A percentile compares a stretch with the other conserved stretches of the same genome.
These are phyloP conservation scores for Frankliniella fusca DNA, from an alignment of 2,888 invertebrate genomes.

Conservation along the genomic window DNA sequence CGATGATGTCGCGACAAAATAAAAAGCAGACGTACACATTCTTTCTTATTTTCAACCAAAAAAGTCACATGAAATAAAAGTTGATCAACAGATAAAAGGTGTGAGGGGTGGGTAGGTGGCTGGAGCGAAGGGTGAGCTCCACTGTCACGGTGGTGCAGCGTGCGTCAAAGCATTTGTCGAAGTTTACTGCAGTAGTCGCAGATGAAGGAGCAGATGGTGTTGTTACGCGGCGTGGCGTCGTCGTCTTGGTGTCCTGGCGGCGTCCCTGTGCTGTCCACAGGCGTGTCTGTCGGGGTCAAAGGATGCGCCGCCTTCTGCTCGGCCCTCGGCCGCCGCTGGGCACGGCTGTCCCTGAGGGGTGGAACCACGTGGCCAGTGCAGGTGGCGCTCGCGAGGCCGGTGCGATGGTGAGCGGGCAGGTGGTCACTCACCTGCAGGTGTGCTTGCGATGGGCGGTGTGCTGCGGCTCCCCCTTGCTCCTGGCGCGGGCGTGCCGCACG, in stretches of 20 bases:
- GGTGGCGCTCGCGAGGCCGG: not conserved
- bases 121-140: not conserved
- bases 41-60: not conserved
- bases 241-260: not conserved
- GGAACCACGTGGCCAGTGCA: not conserved
- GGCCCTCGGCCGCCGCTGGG: not conserved
- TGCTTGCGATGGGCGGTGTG: not conserved
- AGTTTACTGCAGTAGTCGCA: slow-evolving; percentile 5
- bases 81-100: too few relatives aligned
- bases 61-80: not conserved
- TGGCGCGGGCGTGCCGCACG: not conserved
- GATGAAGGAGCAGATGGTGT: slow-evolving; percentile 17
- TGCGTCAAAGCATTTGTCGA: not conserved
- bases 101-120: not conserved
- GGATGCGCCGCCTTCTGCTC: not conserved
- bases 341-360: not conserved
- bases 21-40: not conserved
- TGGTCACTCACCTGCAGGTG: not conserved
- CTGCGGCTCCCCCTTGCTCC: not conserved
- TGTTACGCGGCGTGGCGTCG: not conserved
- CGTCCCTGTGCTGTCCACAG: not conserved
- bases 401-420: too few relatives aligned
- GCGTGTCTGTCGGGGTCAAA: not conserved
- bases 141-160: not conserved
- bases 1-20: not conserved